phyloP scores from a whole-genome alignment of 2,888 invertebrate genomes.

The Stegophylla sp. region DNA sequence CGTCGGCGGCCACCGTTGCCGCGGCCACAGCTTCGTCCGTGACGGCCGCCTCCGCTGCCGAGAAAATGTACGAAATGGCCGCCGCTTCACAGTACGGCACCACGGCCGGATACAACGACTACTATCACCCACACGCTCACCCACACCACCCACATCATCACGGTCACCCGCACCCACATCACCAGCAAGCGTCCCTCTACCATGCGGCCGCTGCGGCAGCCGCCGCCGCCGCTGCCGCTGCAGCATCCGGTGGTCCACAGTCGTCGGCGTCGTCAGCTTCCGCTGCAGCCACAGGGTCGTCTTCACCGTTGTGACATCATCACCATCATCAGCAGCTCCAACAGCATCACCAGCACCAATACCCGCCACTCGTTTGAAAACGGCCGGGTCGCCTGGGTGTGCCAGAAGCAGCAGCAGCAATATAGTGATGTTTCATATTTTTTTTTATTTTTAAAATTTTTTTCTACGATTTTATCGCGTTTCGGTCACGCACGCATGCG shows the following conservation, averaged over 20 bases:
- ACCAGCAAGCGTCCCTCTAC: constrained; percentile 84
- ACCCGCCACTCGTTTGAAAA: constrained; percentile 37
- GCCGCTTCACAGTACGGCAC: constrained; percentile 55
- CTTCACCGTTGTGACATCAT: constrained; percentile 50
- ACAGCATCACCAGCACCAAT: constrained; percentile 42
- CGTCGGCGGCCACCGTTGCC: constrained; percentile 41
- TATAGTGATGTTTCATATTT: background rate
- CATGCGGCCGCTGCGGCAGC: constrained; percentile 71
- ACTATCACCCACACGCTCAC: constrained; percentile 73
- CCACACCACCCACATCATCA: constrained; percentile 82
- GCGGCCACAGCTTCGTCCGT: constrained; percentile 17
- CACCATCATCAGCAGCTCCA: constrained; percentile 30
- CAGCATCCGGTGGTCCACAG: constrained; percentile 60
- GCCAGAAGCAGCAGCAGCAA: background rate
- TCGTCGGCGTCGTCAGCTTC: constrained; percentile 63
- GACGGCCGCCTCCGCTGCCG: constrained; percentile 64
- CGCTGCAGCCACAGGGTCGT: constrained; percentile 32
- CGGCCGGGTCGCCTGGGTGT: background rate
- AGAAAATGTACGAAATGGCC: constrained; percentile 59
- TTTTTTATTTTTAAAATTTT: background rate
- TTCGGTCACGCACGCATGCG: background rate
- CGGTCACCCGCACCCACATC: constrained; percentile 73
- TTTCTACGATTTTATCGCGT: background rate
- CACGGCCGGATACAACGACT: constrained; percentile 44
- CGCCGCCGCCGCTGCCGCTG: constrained; percentile 62